phyloP scores from a whole-genome alignment of 2,113 vertebrate genomes.

The Saimiri boliviensis region DNA sequence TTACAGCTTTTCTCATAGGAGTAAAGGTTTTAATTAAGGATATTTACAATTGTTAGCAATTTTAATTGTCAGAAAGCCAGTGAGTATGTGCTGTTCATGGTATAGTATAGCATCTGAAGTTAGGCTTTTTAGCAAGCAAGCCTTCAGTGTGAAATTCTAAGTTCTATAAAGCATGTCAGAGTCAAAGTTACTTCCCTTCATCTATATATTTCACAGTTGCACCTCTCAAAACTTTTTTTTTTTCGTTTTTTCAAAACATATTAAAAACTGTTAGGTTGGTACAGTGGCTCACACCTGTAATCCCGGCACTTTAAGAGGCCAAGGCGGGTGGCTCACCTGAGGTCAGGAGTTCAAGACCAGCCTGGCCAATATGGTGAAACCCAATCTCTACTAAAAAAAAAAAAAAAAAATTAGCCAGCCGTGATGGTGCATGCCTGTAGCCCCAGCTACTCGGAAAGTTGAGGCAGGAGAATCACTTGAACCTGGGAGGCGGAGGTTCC shows the following conservation, averaged over 20 bases:
- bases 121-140: constrained; percentile 16
- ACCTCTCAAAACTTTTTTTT: background rate
- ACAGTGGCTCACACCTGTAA: too few species aligned
- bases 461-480: too few species aligned
- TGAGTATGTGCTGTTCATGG: background rate
- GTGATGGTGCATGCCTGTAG: too few species aligned
- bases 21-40: constrained; percentile 1
- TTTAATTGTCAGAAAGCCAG: background rate
- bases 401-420: too few species aligned
- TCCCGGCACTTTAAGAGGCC: too few species aligned
- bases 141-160: constrained; percentile 37
- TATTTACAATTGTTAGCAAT: background rate
- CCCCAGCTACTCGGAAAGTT: too few species aligned
- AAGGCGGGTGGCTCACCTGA: too few species aligned
- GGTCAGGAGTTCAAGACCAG: too few species aligned
- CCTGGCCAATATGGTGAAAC: too few species aligned
- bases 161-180: background rate
- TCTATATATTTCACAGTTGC: background rate
- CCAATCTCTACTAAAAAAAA: too few species aligned
- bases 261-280: background rate
- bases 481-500: too few species aligned
- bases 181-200: background rate
- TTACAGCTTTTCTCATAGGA: background rate
- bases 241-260: background rate
- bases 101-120: background rate